Evolutionary conservation across 2,113 vertebrate genomes (phyloP).

Genomic region (Salminus brasiliensis): DNA sequence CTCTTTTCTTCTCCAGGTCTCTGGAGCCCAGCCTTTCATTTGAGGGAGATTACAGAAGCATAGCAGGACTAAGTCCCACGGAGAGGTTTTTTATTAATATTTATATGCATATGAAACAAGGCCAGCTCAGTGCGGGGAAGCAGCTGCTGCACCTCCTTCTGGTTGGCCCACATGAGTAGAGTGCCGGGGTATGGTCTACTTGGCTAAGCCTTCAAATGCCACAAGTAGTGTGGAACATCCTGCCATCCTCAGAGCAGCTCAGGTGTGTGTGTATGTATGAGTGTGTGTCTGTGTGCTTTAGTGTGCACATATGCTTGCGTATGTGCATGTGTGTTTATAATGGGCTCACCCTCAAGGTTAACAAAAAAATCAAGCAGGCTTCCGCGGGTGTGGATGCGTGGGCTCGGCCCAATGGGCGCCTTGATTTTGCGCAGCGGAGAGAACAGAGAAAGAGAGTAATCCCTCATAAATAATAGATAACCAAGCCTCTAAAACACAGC

Average conservation of each 20-base stretch:
- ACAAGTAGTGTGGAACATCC: slow-evolving; percentile 53
- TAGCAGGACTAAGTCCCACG: slow-evolving; percentile 69
- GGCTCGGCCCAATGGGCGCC: slow-evolving; percentile 20
- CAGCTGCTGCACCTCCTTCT: slow-evolving; percentile 26
- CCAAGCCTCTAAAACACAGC: slow-evolving; percentile 76
- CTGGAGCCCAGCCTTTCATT: slow-evolving; percentile 77
- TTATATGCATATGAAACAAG: slow-evolving; percentile 79
- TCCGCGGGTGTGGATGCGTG: slow-evolving; percentile 25
- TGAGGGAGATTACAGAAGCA: slow-evolving; percentile 77
- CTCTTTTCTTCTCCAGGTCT: slow-evolving; percentile 59
- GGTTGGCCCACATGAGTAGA: slow-evolving; percentile 23
- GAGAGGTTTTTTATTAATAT: slow-evolving; percentile 80
- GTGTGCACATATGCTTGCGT: slow-evolving; percentile 13
- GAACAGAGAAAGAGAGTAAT: slow-evolving; percentile 70
- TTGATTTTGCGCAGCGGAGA: slow-evolving; percentile 37
- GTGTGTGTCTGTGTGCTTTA: slow-evolving; percentile 13
- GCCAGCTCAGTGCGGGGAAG: slow-evolving; percentile 65
- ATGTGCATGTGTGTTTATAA: slow-evolving; percentile 22
- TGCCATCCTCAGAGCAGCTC: slow-evolving; percentile 15
- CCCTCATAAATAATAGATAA: slow-evolving; percentile 81
- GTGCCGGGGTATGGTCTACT: background rate
- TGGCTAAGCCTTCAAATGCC: slow-evolving; percentile 21
- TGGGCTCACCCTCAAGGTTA: slow-evolving; percentile 33
- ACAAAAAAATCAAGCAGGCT: slow-evolving; percentile 36
- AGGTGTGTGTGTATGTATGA: background rate